These are phyloP conservation scores for Geophilus truncorum DNA, from an alignment of 2,888 invertebrate genomes.

Conservation along the genomic window DNA sequence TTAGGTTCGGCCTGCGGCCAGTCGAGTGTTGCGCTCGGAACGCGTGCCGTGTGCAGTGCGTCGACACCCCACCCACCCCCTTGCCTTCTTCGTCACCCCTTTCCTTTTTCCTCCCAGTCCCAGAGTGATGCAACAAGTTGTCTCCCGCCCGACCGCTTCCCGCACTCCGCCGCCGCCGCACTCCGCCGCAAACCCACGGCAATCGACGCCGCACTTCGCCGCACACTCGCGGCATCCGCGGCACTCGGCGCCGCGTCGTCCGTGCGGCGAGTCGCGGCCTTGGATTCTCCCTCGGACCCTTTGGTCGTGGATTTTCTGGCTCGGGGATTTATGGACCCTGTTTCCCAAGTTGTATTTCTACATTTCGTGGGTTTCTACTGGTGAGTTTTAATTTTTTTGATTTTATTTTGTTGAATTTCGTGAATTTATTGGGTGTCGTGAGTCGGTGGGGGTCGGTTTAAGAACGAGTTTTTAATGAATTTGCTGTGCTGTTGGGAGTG, in stretches of 20 bases:
- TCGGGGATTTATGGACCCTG: not conserved
- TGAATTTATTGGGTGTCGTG: not conserved
- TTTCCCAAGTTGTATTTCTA: not conserved
- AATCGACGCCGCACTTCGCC: not conserved
- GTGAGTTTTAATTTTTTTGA: not conserved
- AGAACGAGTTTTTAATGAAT: constrained; percentile 20
- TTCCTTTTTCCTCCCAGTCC: not conserved
- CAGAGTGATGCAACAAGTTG: not conserved
- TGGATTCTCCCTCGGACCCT: too few species aligned
- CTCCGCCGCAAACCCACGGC: too few species aligned
- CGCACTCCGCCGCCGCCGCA: too few species aligned
- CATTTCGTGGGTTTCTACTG: too few species aligned
- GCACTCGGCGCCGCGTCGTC: not conserved
- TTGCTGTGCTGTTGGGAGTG: not conserved
- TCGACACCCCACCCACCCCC: not conserved
- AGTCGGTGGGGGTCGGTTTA: not conserved
- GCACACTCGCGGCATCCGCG: not conserved
- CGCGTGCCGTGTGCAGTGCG: constrained; percentile 20
- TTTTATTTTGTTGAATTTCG: not conserved
- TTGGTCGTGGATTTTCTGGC: not conserved
- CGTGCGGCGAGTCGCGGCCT: too few species aligned
- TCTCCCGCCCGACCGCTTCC: not conserved
- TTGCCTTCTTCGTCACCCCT: not conserved
- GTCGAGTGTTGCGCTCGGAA: not conserved
- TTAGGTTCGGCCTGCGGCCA: constrained; percentile 1